phyloP scores from a whole-genome alignment of 2,888 invertebrate species.

The Lamellibrachia columna region DNA sequence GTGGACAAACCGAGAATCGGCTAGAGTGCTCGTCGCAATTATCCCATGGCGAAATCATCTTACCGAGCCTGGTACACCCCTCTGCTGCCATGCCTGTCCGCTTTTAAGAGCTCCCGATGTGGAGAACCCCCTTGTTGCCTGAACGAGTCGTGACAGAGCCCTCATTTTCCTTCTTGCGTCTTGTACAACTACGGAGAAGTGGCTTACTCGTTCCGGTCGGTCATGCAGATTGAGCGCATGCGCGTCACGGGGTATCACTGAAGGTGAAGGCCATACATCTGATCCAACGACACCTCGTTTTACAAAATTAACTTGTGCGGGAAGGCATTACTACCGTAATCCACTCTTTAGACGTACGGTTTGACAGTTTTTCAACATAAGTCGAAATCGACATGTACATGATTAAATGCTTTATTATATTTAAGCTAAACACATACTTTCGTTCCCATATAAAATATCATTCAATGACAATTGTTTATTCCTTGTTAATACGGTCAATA shows the following conservation, averaged over 20 bases:
- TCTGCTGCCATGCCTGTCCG: conserved; percentile 20
- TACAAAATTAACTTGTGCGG: too few species aligned
- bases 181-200: background rate
- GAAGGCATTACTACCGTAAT: background rate
- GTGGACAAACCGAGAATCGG: background rate
- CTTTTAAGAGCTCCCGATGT: background rate
- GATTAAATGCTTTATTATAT: background rate
- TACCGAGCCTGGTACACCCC: conserved; percentile 22
- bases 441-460: background rate
- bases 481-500: too few species aligned
- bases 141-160: conserved; percentile 17
- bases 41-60: background rate
- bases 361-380: background rate
- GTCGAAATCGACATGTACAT: background rate
- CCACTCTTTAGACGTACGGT: background rate
- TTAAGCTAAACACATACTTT: background rate
- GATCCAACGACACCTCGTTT: background rate
- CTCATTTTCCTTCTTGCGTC: conserved; percentile 9
- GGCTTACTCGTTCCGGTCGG: conserved; percentile 4
- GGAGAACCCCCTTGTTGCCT: conserved; percentile 23
- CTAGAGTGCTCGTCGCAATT: background rate
- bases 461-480: background rate
- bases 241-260: background rate
- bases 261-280: background rate
- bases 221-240: background rate